Evolutionary conservation across 2,888 invertebrate species (phyloP).

Genomic region (Callyntrura guangdongensis): DNA sequence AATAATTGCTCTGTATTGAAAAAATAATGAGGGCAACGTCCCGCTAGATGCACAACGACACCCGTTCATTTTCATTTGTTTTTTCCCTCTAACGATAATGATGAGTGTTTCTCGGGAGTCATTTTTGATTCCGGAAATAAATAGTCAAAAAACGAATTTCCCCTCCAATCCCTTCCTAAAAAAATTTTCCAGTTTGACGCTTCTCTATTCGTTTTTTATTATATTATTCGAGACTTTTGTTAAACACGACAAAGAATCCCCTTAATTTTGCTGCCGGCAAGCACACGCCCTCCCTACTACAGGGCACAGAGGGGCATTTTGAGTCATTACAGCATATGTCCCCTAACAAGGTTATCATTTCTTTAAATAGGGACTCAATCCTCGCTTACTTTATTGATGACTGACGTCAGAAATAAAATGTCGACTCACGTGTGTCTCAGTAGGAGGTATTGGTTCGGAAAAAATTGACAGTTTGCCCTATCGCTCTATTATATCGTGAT

Average conservation of each 20-base stretch:
- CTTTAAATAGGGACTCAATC: too few species aligned
- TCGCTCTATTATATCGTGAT: neutral
- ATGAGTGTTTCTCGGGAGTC: neutral
- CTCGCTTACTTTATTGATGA: too few species aligned
- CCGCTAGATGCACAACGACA: conserved; percentile 17
- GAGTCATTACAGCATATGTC: too few species aligned
- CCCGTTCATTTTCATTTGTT: neutral
- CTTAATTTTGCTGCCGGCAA: too few species aligned
- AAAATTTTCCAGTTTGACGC: conserved; percentile 72
- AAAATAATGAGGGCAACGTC: conserved; percentile 15
- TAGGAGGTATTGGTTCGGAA: conserved; percentile 45
- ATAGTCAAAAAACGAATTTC: neutral
- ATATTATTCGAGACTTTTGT: neutral
- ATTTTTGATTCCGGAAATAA: conserved; percentile 12
- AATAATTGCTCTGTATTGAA: too few species aligned
- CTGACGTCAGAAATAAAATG: too few species aligned
- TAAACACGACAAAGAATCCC: too few species aligned
- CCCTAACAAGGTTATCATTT: too few species aligned
- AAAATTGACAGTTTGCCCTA: conserved; percentile 34
- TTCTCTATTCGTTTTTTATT: neutral
- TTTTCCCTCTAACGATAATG: neutral
- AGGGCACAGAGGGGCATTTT: neutral
- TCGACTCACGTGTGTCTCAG: conserved; percentile 59
- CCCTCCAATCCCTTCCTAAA: neutral
- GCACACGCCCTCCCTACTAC: too few species aligned